These are phyloP conservation scores for Danio rerio DNA, from an alignment of 2,113 vertebrate species.

Conservation along the genomic window GRCz12tu NC_133180.1:53919001-53919500, in stretches of 20 bases:
- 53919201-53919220: slow-evolving; percentile 93
- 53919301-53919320: slow-evolving; percentile 26
- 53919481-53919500: slow-evolving; percentile 34
- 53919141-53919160: background rate
- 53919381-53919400: slow-evolving; percentile 32
- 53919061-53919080: background rate
- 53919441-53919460: slow-evolving; percentile 17
- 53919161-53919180: background rate
- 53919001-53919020: background rate
- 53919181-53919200: slow-evolving; percentile 81
- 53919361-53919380: slow-evolving; percentile 47
- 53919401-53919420: slow-evolving; percentile 30
- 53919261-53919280: slow-evolving; percentile 97
- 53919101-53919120: background rate
- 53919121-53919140: too few relatives aligned
- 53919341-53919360: slow-evolving; percentile 41
- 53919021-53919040: background rate
- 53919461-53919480: slow-evolving; percentile 38
- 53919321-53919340: slow-evolving; percentile 49
- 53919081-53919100: background rate
- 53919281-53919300: slow-evolving; percentile 74
- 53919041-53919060: background rate
- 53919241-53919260: slow-evolving; percentile 90
- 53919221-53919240: slow-evolving; percentile 93
- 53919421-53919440: slow-evolving; percentile 43